Conservation (phyloP, 2,113 vertebrate species). For the Laterallus jamaicensis region DNA sequence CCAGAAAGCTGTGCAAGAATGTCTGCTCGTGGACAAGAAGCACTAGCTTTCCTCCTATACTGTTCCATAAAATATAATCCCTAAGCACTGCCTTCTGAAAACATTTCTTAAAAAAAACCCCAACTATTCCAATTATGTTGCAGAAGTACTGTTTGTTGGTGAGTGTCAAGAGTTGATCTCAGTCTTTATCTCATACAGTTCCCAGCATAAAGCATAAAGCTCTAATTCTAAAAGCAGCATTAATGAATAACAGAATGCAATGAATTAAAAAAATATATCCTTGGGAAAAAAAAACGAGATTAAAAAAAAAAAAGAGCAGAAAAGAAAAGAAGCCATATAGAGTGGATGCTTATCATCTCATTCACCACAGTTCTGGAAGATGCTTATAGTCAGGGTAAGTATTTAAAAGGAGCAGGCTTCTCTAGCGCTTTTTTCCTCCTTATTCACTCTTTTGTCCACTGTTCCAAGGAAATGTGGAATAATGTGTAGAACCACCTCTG, state of each 20-base stretch:
- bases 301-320: not conserved
- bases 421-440: not conserved
- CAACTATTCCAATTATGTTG: not conserved
- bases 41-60: not conserved
- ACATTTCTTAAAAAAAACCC: not conserved
- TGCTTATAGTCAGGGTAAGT: not conserved
- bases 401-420: not conserved
- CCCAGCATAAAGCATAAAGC: not conserved
- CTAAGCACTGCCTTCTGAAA: not conserved
- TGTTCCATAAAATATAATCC: not conserved
- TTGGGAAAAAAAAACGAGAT: not conserved
- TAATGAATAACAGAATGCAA: not conserved
- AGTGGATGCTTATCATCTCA: not conserved
- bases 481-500: not conserved
- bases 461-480: not conserved
- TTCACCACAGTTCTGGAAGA: not conserved
- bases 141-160: not conserved
- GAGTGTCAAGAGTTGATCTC: not conserved
- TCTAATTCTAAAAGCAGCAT: not conserved
- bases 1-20: not conserved
- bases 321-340: not conserved
- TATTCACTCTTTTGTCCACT: not conserved
- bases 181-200: not conserved
- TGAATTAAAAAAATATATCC: not conserved
- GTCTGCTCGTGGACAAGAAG: not conserved